phyloP scores from a whole-genome alignment of 92 coral and sea anemone genomes.

The Epizoanthus rinbou region DNA sequence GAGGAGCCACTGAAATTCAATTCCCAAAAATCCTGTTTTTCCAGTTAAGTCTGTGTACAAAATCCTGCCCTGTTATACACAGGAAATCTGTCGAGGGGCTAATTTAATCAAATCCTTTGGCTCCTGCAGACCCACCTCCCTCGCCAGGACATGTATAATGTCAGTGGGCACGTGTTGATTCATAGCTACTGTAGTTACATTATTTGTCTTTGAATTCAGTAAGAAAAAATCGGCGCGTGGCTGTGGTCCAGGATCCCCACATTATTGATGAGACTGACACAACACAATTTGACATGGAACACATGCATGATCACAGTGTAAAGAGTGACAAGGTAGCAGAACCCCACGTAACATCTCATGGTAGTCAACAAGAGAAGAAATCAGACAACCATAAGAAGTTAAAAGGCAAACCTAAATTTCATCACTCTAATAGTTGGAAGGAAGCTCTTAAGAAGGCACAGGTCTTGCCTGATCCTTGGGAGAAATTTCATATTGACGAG shows the following conservation, averaged over 20 bases:
- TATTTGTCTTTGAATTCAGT: neutral
- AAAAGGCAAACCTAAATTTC: slow-evolving; percentile 49
- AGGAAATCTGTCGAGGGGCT: too few relatives aligned
- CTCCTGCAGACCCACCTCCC: too few relatives aligned
- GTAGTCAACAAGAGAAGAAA: neutral
- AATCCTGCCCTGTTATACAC: too few relatives aligned
- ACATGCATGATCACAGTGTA: neutral
- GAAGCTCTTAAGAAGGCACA: slow-evolving; percentile 80
- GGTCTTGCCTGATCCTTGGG: slow-evolving; percentile 95
- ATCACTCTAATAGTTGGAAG: slow-evolving; percentile 82
- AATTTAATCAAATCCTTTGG: too few relatives aligned
- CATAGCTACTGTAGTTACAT: too few relatives aligned
- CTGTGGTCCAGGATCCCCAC: slow-evolving; percentile 12
- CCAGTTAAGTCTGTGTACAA: too few relatives aligned
- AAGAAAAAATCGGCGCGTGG: slow-evolving; percentile 15
- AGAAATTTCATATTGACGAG: slow-evolving; percentile 88
- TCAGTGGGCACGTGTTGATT: neutral
- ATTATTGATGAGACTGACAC: neutral
- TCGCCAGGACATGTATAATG: neutral
- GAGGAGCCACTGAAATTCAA: too few relatives aligned
- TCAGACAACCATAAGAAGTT: slow-evolving; percentile 23
- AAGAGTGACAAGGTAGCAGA: neutral
- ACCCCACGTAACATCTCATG: neutral
- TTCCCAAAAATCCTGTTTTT: too few relatives aligned
- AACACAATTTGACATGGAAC: slow-evolving; percentile 26